Base-by-base conservation (phyloP, 2,888 invertebrate species). In the Timema cristinae region DNA sequence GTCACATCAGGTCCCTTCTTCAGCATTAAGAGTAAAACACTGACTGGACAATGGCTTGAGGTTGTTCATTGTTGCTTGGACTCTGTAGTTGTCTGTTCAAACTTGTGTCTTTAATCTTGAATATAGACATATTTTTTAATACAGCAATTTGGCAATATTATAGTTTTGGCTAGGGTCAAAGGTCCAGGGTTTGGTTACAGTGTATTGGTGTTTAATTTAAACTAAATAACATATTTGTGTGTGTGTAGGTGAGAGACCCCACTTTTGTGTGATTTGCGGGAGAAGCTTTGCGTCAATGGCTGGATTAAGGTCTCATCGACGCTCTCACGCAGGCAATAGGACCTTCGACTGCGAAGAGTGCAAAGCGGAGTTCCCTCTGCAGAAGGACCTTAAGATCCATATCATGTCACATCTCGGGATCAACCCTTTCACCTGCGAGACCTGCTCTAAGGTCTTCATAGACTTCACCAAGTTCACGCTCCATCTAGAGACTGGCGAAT, bases 341-440 rank as follows among this genome's bases (percentile, higher is more conserved):
- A 63, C 10, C 47, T 63, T 63, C 48, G 10, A 32, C 48, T 63
- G 63, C 5, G 63, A 63, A 9, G 47, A 32, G 63, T 63, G 63
- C 32, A 13, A 16, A 6, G 32, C 48, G 9, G 32, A 48, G 10
- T 63, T 63, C 63, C 11, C 63, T 7, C 13, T 63, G 10, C 63
- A 47, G 6, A 63, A 63, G 63, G 48, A 63, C 32, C 32, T 63
- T 8, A 63, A 63, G 63, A 32, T 63, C 6, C 63, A 63, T 16
- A 32, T 47, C 9, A 6, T 63, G 63, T 63, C 63, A 10, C 63
- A 63, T 32, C 47, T 32, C 16, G 63, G 63, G 8, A 48, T 63
- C 47, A 63, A 63, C 10, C 63, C 63, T 0, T 63, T 63, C 63
- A 47, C 63, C 47, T 63, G 63, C 13, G 63, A 63, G 13, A 63